phyloP scores from a whole-genome alignment of 2,797 vertebrate species.

The Lycodopsis pacificus region DNA sequence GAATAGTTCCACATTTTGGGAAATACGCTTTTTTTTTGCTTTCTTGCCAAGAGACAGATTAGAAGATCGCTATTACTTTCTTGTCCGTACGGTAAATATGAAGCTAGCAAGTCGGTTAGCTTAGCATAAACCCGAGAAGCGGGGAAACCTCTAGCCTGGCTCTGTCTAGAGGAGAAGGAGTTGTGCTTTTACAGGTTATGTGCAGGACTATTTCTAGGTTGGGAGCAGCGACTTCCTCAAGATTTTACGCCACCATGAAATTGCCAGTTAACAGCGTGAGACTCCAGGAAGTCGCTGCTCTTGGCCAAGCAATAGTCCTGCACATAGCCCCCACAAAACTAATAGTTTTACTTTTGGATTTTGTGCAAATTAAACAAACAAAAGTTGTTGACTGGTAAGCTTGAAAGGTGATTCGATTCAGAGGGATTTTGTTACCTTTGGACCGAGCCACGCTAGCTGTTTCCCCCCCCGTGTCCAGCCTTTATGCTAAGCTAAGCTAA shows the following conservation, averaged over 20 bases:
- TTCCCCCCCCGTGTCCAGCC: not conserved
- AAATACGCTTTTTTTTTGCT: not conserved
- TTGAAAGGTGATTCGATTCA: not conserved
- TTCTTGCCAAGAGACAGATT: not conserved
- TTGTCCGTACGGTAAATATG: not conserved
- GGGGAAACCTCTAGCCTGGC: not conserved
- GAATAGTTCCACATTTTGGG: slow-evolving; percentile 4
- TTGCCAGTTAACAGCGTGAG: not conserved
- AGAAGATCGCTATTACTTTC: not conserved
- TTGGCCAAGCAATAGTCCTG: too few relatives aligned
- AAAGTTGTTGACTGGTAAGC: not conserved
- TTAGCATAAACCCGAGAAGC: not conserved
- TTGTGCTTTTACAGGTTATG: not conserved
- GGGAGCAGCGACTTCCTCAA: not conserved
- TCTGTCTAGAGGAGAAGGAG: not conserved
- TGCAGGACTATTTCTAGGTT: not conserved
- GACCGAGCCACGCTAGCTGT: not conserved
- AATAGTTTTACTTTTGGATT: too few relatives aligned
- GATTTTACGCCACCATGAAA: not conserved
- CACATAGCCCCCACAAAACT: too few relatives aligned
- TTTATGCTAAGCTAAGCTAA: not conserved
- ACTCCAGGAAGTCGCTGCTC: not conserved
- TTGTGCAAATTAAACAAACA: not conserved
- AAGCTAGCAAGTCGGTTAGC: slow-evolving; percentile 3
- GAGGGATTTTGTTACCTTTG: not conserved